Evolutionary conservation across 2,797 vertebrate species (phyloP).

Genomic region (Rhinophrynus dorsalis): DNA sequence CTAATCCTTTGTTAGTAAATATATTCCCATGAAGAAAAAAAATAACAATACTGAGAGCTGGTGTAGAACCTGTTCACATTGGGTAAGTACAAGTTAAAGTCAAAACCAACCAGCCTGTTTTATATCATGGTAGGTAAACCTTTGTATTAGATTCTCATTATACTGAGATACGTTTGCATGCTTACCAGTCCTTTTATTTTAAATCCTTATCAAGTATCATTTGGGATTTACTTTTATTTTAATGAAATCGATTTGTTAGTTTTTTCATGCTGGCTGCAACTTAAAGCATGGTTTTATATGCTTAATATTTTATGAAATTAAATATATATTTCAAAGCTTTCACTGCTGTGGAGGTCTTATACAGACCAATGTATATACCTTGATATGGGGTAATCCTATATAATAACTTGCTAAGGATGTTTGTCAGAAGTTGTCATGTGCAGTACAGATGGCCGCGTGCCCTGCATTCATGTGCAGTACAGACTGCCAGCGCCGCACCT

Average conservation of each 20-base stretch:
- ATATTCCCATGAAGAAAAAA: conserved; percentile 67
- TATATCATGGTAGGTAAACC: conserved; percentile 78
- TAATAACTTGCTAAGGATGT: no score
- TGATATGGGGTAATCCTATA: no score
- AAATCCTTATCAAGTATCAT: conserved; percentile 50
- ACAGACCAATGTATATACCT: no score
- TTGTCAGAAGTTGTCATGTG: no score
- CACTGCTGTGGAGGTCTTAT: no score
- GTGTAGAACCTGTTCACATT: conserved; percentile 61
- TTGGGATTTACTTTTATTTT: conserved; percentile 37
- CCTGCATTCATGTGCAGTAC: no score
- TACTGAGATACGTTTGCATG: conserved; percentile 68
- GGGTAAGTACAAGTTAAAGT: conserved; percentile 90
- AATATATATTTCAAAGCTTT: neutral
- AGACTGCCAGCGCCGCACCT: no score
- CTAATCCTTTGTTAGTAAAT: conserved; percentile 72
- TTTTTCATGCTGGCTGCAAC: conserved; percentile 48
- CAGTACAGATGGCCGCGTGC: no score
- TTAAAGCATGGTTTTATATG: conserved; percentile 55
- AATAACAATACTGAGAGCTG: conserved; percentile 80
- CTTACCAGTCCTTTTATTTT: conserved; percentile 46
- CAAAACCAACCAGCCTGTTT: conserved; percentile 75
- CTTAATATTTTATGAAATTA: neutral
- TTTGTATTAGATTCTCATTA: conserved; percentile 61
- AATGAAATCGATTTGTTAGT: conserved; percentile 46